phyloP scores from a whole-genome alignment of 1,140 invertebrate species.

The Cephus cinctus region DNA sequence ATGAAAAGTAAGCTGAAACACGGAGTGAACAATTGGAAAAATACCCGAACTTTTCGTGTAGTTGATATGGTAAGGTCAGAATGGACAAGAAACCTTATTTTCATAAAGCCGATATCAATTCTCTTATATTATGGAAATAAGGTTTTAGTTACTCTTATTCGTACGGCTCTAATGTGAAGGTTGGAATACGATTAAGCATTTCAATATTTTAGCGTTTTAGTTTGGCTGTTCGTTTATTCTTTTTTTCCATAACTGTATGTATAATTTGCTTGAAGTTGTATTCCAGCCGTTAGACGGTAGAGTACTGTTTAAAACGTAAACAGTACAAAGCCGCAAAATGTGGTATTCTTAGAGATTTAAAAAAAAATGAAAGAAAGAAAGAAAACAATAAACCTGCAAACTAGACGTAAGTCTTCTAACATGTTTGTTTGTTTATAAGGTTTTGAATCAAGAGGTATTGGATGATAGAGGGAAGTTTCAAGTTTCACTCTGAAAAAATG shows the following conservation, averaged over 20 bases:
- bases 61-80: conserved; percentile 39
- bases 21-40: background rate
- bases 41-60: too few relatives aligned
- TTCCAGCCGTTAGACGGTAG: conserved; percentile 28
- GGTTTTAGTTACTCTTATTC: conserved; percentile 32
- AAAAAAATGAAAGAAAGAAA: conserved; percentile 24
- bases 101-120: too few relatives aligned
- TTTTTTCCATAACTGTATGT: conserved; percentile 19
- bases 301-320: conserved; percentile 13
- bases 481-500: conserved; percentile 54
- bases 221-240: too few relatives aligned
- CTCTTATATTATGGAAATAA: conserved; percentile 33
- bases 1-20: background rate
- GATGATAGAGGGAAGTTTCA: conserved; percentile 59
- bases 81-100: conserved; percentile 42
- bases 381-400: conserved; percentile 32
- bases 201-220: background rate
- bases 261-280: conserved; percentile 30
- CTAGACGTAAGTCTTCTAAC: conserved; percentile 53
- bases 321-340: conserved; percentile 22
- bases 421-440: conserved; percentile 59
- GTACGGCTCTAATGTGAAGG: conserved; percentile 46
- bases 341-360: conserved; percentile 25
- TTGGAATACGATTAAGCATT: conserved; percentile 42
- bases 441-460: conserved; percentile 60